These are phyloP conservation scores for Styela plicata DNA, from an alignment of 23 tunicate species.

Conservation along the genomic window DNA sequence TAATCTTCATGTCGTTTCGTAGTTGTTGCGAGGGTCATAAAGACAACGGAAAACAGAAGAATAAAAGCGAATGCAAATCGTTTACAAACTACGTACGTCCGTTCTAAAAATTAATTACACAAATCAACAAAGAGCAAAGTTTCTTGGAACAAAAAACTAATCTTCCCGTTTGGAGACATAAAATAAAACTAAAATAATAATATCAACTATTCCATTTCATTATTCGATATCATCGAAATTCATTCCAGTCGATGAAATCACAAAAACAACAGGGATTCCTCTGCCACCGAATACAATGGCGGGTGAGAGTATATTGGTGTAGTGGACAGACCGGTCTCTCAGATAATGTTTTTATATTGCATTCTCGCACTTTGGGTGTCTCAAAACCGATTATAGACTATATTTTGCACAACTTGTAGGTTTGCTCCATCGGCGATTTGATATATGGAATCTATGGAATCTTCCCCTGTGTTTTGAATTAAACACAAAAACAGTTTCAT, in stretches of 20 bases:
- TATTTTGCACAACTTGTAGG: too few species aligned
- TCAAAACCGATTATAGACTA: too few species aligned
- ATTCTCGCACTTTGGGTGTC: too few species aligned
- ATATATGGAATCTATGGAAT: too few species aligned
- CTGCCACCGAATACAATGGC: background rate
- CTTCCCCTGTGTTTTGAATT: too few species aligned
- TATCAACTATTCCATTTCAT: conserved; percentile 2
- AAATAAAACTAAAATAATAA: background rate
- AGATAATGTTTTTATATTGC: too few species aligned
- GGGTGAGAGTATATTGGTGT: background rate
- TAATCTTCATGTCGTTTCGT: background rate
- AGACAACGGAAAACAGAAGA: background rate
- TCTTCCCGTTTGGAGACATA: background rate
- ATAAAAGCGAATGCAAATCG: background rate
- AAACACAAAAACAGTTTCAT: too few species aligned
- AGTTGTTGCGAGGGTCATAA: background rate
- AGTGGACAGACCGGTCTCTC: too few species aligned
- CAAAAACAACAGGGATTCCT: background rate
- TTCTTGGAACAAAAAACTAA: background rate
- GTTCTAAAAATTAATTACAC: background rate
- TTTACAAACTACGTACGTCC: background rate
- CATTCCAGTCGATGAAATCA: background rate
- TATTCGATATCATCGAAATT: conserved; percentile 8
- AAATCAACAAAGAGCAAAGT: background rate
- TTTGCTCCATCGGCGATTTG: too few species aligned